These are phyloP conservation scores for Gambusia affinis DNA, from an alignment of 2,113 vertebrate genomes.

Conservation along the genomic window DNA sequence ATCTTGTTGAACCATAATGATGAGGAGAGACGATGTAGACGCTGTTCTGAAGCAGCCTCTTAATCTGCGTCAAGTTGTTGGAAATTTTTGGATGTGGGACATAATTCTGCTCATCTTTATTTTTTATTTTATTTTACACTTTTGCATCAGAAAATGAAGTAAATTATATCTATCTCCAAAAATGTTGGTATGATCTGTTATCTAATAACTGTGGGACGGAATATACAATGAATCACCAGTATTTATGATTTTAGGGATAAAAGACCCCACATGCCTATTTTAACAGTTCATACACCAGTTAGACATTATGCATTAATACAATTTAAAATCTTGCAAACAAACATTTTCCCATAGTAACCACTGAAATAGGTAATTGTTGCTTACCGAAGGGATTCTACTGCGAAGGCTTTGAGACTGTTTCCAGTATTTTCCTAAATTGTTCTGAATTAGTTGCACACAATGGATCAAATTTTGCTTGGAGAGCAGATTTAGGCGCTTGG, in stretches of 20 bases:
- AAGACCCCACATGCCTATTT: too few species aligned
- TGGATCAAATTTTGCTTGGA: conserved; percentile 65
- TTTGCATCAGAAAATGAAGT: not conserved
- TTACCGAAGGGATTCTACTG: conserved; percentile 2
- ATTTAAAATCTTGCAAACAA: not conserved
- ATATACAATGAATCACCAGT: not conserved
- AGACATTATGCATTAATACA: too few species aligned
- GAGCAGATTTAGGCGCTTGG: conserved; percentile 56
- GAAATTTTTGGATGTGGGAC: not conserved
- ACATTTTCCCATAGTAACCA: not conserved
- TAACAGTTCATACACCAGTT: too few species aligned
- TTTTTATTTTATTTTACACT: not conserved
- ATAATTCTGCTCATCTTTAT: not conserved
- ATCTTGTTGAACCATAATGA: not conserved
- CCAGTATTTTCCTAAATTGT: conserved; percentile 49
- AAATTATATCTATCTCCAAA: not conserved
- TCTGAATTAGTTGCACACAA: conserved; percentile 72
- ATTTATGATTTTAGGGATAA: too few species aligned
- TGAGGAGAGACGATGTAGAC: not conserved
- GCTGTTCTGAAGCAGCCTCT: not conserved
- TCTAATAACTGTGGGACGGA: not conserved
- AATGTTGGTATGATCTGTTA: too few species aligned
- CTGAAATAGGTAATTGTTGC: not conserved
- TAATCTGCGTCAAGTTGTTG: not conserved
- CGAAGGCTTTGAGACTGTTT: conserved; percentile 33